These are phyloP conservation scores for Ypsolopha sequella DNA, from an alignment of 2,888 invertebrate species.

Conservation along the genomic window DNA sequence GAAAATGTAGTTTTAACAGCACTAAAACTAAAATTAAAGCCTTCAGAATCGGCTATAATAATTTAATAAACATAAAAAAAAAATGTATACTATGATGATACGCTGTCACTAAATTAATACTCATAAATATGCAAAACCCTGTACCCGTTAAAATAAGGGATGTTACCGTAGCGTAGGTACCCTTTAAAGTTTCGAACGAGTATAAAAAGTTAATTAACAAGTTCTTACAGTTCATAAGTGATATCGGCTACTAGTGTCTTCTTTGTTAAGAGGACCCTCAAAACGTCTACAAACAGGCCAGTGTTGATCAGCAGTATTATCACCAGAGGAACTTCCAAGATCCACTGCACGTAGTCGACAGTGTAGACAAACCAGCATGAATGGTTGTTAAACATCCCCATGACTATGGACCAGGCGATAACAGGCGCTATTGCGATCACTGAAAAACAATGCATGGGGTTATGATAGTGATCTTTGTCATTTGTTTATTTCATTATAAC, in stretches of 20 bases:
- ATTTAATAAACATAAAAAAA: no score
- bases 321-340: constrained; percentile 72
- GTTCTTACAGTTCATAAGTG: constrained; percentile 52
- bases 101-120: no score
- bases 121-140: no score
- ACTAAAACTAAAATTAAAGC: no score
- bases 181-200: not conserved
- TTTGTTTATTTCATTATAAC: no score
- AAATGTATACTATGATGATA: no score
- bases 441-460: constrained; percentile 21
- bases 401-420: constrained; percentile 64
- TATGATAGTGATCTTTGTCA: no score
- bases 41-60: no score
- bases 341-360: constrained; percentile 69
- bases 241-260: constrained; percentile 42
- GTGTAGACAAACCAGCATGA: constrained; percentile 75
- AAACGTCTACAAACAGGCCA: constrained; percentile 72
- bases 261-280: constrained; percentile 75
- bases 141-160: no score
- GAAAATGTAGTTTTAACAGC: no score
- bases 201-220: not conserved
- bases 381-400: constrained; percentile 57
- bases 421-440: constrained; percentile 64
- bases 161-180: no score
- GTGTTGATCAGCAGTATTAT: constrained; percentile 70